Percentiles rank a stretch among this genome's conserved stretches.
phyloP scores from a whole-genome alignment of 2,797 vertebrate genomes.

The Scolopax rusticola region DNA sequence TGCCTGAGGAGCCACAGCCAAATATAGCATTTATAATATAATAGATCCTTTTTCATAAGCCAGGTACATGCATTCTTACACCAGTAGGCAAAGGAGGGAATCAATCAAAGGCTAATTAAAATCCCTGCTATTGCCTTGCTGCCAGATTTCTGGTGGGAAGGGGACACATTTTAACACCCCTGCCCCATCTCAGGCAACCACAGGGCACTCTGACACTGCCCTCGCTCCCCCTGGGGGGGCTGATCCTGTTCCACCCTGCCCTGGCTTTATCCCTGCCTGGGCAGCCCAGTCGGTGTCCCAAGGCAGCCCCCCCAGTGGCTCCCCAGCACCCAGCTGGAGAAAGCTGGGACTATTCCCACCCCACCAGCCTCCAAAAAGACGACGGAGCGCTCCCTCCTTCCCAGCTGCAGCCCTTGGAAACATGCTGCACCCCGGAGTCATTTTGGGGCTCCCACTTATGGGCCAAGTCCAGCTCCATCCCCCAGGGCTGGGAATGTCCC shows the following conservation, averaged over 20 bases:
- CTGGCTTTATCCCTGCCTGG: background rate
- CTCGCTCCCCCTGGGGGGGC: background rate
- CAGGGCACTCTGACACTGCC: fast-evolving
- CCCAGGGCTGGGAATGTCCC: background rate
- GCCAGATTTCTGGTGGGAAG: background rate
- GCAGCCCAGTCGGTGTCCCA: background rate
- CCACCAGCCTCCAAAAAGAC: background rate
- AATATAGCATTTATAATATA: fast-evolving
- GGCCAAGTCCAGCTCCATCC: background rate
- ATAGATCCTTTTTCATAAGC: background rate
- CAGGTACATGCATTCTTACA: background rate
- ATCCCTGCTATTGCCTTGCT: background rate
- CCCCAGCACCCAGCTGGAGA: background rate
- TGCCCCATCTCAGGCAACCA: background rate
- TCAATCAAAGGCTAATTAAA: background rate
- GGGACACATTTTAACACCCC: background rate
- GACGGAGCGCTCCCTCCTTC: fast-evolving
- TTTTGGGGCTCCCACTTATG: background rate
- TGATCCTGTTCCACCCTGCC: background rate
- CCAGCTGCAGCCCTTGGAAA: background rate
- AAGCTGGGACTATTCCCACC: background rate
- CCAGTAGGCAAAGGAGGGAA: background rate
- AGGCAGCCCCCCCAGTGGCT: background rate
- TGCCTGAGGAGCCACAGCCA: background rate
- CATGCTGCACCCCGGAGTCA: fast-evolving